A percentile compares a stretch with the other conserved stretches of the same genome.
Conservation (phyloP, 1,140 invertebrate species). For the Gryon sp. region DNA sequence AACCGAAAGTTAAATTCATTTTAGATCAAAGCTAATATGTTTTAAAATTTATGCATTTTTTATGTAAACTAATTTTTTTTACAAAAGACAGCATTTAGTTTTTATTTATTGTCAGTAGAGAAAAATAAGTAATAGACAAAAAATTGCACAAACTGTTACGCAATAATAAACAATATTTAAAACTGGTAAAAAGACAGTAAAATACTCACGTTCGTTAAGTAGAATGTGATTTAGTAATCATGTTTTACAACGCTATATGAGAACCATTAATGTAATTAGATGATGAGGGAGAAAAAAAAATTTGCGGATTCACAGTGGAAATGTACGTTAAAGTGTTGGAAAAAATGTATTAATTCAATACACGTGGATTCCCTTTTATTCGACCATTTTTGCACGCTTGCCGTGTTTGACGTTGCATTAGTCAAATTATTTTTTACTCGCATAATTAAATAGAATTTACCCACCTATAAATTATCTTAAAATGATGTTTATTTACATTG, state of each 20-base stretch:
- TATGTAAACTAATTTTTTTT: too few species aligned
- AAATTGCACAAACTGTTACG: too few species aligned
- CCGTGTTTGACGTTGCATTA: slow-evolving; percentile 29
- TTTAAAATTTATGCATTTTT: too few species aligned
- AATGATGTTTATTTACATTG: slow-evolving; percentile 13
- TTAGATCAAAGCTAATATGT: too few species aligned
- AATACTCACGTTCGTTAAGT: slow-evolving; percentile 20
- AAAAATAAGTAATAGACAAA: too few species aligned
- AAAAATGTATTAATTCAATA: slow-evolving; percentile 38
- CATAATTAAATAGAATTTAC: slow-evolving; percentile 18
- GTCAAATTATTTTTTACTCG: slow-evolving; percentile 33
- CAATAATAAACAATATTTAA: slow-evolving; percentile 17
- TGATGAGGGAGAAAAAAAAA: slow-evolving; percentile 14
- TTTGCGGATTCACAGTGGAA: not conserved
- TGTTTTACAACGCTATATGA: slow-evolving; percentile 34
- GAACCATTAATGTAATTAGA: slow-evolving; percentile 49
- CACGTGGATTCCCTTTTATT: slow-evolving; percentile 12
- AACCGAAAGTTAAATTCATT: not conserved
- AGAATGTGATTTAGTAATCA: slow-evolving; percentile 41
- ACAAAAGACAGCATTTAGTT: too few species aligned
- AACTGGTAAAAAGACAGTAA: slow-evolving; percentile 7
- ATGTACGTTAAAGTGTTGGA: not conserved
- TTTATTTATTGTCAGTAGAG: too few species aligned
- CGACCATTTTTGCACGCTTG: not conserved
- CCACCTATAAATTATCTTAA: not conserved